Conservation (phyloP, 2,888 invertebrate species). For the Eutolmus rufibarbis region DNA sequence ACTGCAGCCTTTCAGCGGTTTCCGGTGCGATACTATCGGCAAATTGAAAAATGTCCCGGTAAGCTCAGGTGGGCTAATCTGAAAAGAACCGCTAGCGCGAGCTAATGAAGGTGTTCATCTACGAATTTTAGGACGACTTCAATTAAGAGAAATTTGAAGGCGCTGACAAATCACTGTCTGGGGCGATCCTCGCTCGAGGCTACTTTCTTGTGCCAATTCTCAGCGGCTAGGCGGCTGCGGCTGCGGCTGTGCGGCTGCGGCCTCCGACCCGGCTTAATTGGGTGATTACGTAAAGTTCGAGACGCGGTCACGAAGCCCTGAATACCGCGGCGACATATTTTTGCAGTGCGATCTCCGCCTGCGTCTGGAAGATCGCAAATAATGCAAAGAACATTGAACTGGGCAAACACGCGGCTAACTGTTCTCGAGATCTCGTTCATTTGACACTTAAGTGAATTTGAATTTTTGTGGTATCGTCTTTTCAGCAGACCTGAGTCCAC, state of each 20-base stretch:
- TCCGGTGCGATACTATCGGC: slow-evolving; percentile 39
- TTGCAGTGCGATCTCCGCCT: neutral
- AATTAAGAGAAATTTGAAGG: neutral
- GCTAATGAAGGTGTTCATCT: slow-evolving; percentile 13
- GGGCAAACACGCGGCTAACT: neutral
- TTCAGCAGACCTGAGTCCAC: neutral
- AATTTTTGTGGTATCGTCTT: neutral
- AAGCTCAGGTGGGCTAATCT: neutral
- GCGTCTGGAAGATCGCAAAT: neutral
- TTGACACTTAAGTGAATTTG: slow-evolving; percentile 13
- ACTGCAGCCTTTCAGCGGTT: slow-evolving; percentile 9
- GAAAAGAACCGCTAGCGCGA: neutral
- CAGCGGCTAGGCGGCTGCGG: neutral
- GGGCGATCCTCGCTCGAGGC: neutral
- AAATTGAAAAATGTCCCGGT: slow-evolving; percentile 16
- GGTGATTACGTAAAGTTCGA: slow-evolving; percentile 14
- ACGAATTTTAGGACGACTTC: slow-evolving; percentile 10
- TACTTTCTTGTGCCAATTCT: neutral
- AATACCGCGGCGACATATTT: neutral
- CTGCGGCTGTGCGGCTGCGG: neutral
- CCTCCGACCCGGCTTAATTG: neutral
- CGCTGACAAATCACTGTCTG: slow-evolving; percentile 19
- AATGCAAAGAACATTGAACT: slow-evolving; percentile 21
- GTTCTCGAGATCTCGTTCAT: slow-evolving; percentile 30
- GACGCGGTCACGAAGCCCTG: neutral